A percentile compares a stretch with the other conserved stretches of the same genome.
Evolutionary conservation across 2,888 invertebrate genomes (phyloP).

Genomic region (Lycaena phlaeas): DNA sequence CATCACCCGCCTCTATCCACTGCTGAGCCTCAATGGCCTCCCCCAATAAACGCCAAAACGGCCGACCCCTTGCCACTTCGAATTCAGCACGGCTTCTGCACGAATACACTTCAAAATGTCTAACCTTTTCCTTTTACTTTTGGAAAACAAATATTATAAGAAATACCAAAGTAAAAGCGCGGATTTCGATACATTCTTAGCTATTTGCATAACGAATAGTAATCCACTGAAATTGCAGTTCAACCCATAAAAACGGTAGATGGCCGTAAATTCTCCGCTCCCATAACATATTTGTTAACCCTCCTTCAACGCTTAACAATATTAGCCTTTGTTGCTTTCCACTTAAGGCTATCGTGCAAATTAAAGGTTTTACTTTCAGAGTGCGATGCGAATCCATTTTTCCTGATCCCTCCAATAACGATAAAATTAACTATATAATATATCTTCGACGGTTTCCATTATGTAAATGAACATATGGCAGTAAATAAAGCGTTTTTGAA

Average conservation of each 20-base stretch:
- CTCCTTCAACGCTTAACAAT: constrained; percentile 28
- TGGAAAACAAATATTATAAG: neutral
- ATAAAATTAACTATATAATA: constrained; percentile 44
- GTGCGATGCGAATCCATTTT: constrained; percentile 46
- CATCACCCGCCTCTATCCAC: too few relatives aligned
- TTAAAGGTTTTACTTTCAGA: constrained; percentile 44
- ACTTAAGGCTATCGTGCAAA: constrained; percentile 30
- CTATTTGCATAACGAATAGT: neutral
- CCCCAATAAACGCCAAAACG: too few relatives aligned
- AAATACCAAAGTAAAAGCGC: too few relatives aligned
- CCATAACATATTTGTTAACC: constrained; percentile 40
- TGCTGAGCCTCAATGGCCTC: too few relatives aligned
- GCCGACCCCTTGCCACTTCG: too few relatives aligned
- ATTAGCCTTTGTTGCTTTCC: constrained; percentile 20
- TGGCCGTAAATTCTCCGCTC: constrained; percentile 35
- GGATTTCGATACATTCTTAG: neutral
- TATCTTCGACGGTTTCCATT: constrained; percentile 52
- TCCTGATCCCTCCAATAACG: constrained; percentile 58
- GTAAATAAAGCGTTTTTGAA: too few relatives aligned
- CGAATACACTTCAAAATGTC: too few relatives aligned
- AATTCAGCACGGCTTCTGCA: too few relatives aligned
- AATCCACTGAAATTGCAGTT: constrained; percentile 10
- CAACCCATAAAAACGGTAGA: constrained; percentile 27
- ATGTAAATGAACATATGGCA: constrained; percentile 52
- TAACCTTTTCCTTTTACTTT: too few relatives aligned